Base-by-base conservation (phyloP, 2,113 vertebrate genomes). In the Aptenodytes patagonicus region DNA sequence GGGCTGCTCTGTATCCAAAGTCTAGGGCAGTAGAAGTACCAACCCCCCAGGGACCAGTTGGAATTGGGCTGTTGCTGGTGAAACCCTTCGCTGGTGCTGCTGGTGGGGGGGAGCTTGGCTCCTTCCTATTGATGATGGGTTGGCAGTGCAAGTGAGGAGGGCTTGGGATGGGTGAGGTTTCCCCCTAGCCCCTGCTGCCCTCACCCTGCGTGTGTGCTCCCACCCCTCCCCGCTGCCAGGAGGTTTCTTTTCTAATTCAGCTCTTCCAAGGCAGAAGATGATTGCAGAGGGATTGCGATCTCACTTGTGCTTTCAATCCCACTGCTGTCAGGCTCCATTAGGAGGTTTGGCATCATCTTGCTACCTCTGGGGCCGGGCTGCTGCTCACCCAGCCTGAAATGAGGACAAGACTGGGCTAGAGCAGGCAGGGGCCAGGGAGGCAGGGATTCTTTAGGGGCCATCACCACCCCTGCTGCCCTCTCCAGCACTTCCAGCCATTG, bases 311-410 rank as follows among this genome's bases (percentile, higher is more conserved):
- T 98, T 98, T 98, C 97, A 98, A 97, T 97, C 97, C 91, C 87
- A n/a, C 91, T 57, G 97, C 98, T 98, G 98, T 98, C 98, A 98
- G 95, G 90, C 98, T 98, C 97, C 97, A 98, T 98, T 98, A 98
- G 97, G 94, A 97, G 96, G 81, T 89, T 80, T 89, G 86, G 84
- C 98, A 97, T 98, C 97, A 98, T 88, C 93, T 95, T 31, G 0
- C 95, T 89, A 97, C 97, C 94, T 97, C 94, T 97, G 97, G 96
- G 98, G 97, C 97, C 8, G 29, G 96, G 91, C 97, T 38, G 83
- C 81, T 2, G 36, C 81, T 95, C 61, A 81, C 85, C 90, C 86
- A 22, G 92, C 75, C 96, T 83, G 96, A 97, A 98, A 98, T 88
- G 94, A 98, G 97, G 97, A 87, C 61, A 81, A 88, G 65, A 32